Evolutionary conservation across 1,140 invertebrate genomes (phyloP).

Genomic region (Epicauta chinensis): DNA sequence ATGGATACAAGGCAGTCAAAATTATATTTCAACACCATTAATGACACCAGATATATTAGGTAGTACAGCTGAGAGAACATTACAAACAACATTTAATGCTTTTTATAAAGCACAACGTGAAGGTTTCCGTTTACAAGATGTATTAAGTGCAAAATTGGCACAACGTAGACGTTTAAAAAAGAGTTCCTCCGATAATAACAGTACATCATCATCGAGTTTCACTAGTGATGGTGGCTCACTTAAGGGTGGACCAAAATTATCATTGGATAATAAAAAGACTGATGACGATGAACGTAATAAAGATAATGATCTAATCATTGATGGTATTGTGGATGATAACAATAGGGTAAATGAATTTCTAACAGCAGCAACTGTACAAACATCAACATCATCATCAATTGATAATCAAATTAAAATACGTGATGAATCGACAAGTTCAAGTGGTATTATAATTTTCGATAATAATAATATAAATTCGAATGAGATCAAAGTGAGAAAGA

Average conservation of each 20-base stretch:
- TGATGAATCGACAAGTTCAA: slow-evolving; percentile 31
- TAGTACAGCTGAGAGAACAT: slow-evolving; percentile 42
- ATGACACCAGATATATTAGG: slow-evolving; percentile 53
- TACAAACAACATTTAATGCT: slow-evolving; percentile 57
- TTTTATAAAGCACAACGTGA: slow-evolving; percentile 64
- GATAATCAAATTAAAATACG: slow-evolving; percentile 15
- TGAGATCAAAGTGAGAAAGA: slow-evolving; percentile 26
- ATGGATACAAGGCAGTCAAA: slow-evolving; percentile 54
- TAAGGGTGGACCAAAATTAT: slow-evolving; percentile 29
- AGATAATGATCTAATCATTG: slow-evolving; percentile 14
- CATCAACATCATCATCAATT: slow-evolving; percentile 6
- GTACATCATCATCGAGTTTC: slow-evolving; percentile 37
- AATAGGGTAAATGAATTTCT: slow-evolving; percentile 32
- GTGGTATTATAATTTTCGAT: slow-evolving; percentile 33
- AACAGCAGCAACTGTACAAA: slow-evolving; percentile 12
- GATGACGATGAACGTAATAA: slow-evolving; percentile 18
- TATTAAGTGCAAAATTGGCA: slow-evolving; percentile 63
- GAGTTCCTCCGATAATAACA: slow-evolving; percentile 42
- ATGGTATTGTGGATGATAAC: slow-evolving; percentile 26
- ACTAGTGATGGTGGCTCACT: slow-evolving; percentile 35
- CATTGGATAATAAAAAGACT: slow-evolving; percentile 34
- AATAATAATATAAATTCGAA: slow-evolving; percentile 18
- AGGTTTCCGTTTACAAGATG: slow-evolving; percentile 60
- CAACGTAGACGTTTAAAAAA: slow-evolving; percentile 63
- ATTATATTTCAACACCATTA: slow-evolving; percentile 46